Conservation (phyloP, 2,888 invertebrate genomes). For the Lingula anatina region DNA sequence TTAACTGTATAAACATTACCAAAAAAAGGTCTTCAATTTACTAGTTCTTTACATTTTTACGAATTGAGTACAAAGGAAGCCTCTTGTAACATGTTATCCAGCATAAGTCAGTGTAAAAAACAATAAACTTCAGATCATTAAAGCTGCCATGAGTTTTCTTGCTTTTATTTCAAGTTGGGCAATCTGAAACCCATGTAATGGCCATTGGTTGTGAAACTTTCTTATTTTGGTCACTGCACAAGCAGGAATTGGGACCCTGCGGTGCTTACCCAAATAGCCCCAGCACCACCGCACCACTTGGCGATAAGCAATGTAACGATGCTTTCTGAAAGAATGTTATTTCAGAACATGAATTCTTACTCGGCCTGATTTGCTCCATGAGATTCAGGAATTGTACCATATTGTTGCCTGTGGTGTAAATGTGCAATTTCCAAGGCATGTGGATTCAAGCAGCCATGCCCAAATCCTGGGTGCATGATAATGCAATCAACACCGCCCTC, state of each 20-base stretch:
- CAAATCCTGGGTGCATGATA: background rate
- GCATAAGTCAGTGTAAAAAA: too few relatives aligned
- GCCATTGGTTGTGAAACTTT: too few relatives aligned
- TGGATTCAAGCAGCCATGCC: background rate
- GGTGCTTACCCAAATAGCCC: background rate
- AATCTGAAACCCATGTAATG: background rate
- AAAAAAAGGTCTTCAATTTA: too few relatives aligned
- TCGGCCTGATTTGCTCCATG: background rate
- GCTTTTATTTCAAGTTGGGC: too few relatives aligned
- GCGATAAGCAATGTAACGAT: background rate
- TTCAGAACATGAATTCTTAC: background rate
- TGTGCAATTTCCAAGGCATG: background rate
- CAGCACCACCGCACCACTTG: slow-evolving; percentile 1
- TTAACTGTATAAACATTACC: too few relatives aligned
- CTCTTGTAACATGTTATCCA: too few relatives aligned
- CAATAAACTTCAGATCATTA: too few relatives aligned
- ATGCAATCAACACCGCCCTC: background rate
- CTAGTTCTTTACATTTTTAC: too few relatives aligned
- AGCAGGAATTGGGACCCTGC: background rate
- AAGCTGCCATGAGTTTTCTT: too few relatives aligned
- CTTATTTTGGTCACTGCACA: slow-evolving; percentile 1
- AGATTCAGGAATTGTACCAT: background rate
- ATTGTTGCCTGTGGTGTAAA: background rate
- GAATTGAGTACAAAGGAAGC: too few relatives aligned
- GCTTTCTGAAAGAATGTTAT: background rate